A percentile compares a stretch with the other conserved stretches of the same genome.
phyloP scores from a whole-genome alignment of 2,888 invertebrate genomes.

The Xanthia togata region DNA sequence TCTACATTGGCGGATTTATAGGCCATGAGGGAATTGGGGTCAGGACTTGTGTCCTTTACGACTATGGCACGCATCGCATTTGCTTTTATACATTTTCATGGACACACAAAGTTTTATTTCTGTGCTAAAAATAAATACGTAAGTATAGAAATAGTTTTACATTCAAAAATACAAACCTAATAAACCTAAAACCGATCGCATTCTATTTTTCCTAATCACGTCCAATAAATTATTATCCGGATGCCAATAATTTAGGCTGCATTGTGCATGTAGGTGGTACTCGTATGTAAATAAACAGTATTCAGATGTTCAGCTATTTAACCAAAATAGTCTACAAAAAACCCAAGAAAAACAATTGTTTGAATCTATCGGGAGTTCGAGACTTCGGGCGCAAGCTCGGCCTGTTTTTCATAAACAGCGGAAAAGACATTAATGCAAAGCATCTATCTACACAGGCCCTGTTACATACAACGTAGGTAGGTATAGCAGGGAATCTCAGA shows the following conservation, averaged over 20 bases:
- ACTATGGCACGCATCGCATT: slow-evolving; percentile 75
- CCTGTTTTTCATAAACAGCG: neutral
- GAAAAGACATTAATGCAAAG: neutral
- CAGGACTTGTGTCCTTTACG: slow-evolving; percentile 81
- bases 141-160: slow-evolving; percentile 3
- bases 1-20: slow-evolving; percentile 83
- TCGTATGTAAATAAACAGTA: slow-evolving; percentile 9
- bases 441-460: neutral
- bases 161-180: slow-evolving; percentile 7
- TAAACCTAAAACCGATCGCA: neutral
- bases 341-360: neutral
- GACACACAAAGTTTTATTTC: slow-evolving; percentile 38
- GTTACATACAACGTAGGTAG: neutral
- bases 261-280: slow-evolving; percentile 16
- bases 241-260: slow-evolving; percentile 21
- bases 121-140: slow-evolving; percentile 30
- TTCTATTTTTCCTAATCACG: neutral
- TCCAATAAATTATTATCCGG: neutral
- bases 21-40: slow-evolving; percentile 81
- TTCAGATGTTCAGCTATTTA: neutral
- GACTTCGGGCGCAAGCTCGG: neutral
- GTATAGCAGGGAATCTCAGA: neutral
- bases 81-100: slow-evolving; percentile 65
- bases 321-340: neutral
- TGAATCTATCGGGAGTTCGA: neutral